A percentile compares a stretch with the other conserved stretches of the same genome.
These are phyloP conservation scores for Lophura nycthemera DNA, from an alignment of 2,113 vertebrate genomes.

Conservation along the genomic window DNA sequence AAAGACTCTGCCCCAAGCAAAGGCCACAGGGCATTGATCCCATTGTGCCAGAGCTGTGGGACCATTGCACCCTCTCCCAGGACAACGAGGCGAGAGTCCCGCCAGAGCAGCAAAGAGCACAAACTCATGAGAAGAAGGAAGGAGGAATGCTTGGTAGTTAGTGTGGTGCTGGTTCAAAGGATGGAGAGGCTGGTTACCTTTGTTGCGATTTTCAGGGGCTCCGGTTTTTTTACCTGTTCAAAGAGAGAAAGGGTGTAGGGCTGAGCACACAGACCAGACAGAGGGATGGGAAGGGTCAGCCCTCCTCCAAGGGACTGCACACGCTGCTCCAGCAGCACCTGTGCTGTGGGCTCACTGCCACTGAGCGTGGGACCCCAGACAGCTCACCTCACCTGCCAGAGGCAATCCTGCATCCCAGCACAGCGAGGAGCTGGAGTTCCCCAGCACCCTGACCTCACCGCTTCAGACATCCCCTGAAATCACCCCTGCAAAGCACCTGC, in stretches of 20 bases:
- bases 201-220: slow-evolving; percentile 99
- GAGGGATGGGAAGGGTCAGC: not conserved
- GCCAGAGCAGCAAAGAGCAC: slow-evolving; percentile 79
- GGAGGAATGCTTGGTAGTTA: slow-evolving; percentile 81
- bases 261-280: slow-evolving; percentile 45
- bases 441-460: not conserved
- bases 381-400: not conserved
- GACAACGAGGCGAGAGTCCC: slow-evolving; percentile 85
- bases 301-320: not conserved
- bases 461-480: not conserved
- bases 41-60: not conserved
- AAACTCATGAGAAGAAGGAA: slow-evolving; percentile 80
- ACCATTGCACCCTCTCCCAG: slow-evolving; percentile 88
- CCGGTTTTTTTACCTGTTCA: slow-evolving; percentile 99
- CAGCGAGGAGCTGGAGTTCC: not conserved
- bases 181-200: slow-evolving; percentile 93
- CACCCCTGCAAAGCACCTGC: not conserved
- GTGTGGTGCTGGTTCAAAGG: slow-evolving; percentile 84
- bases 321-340: not conserved
- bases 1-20: fast-evolving
- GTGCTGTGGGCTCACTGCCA: not conserved
- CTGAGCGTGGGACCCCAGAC: not conserved
- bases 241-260: slow-evolving; percentile 84
- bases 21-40: not conserved
- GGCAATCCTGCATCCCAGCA: not conserved